Base-by-base conservation (phyloP, 1,140 invertebrate species). In the Asbolus verrucosus region DNA sequence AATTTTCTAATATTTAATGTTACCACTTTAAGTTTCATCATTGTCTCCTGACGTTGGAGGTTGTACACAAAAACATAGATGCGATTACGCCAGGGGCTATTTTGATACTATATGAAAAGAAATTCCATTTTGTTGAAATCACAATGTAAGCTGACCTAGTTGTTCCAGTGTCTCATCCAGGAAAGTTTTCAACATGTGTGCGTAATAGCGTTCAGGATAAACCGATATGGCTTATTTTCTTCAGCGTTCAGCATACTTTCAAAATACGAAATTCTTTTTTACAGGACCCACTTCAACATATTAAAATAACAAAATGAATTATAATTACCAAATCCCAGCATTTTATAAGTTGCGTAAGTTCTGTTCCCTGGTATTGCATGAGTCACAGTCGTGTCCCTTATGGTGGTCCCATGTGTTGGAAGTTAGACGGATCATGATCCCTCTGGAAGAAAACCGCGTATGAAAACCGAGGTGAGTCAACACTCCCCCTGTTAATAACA, bases 381-480 rank as follows among this genome's bases (percentile, higher is more conserved):
- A 70, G 68, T 70, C 68, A 70, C 59, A 65, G 27, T 38, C 9
- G 21, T 8, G 46, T 54, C 46, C 46, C 46, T 54, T 30, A n/a
- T 27, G 61, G 66, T 65, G 70, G 70, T 61, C 70, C 60, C 70
- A 72, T 72, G 70, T 72, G 70, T 63, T 72, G 43, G 33, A 43
- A 68, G 30, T 65, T 59, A 59, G 21, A 63, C 13, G 61, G 65
- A 60, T 70, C 65, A 65, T 72, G 70, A 68, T 68, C 65, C 70
- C 65, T 39, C 43, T 33, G 65, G 36, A 59, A 54, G 65, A 67
- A 18, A 50, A 65, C 41, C 43, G 43, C 54, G 21, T 67, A 60
- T 70, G 43, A 71, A 66, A 66, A 60, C 62, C 31, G 59, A 72
- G 65, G 65, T 68, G 65, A 72, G 38, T 71, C 70, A 71, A 72